These are phyloP conservation scores for Sipha maydis DNA, from an alignment of 2,888 invertebrate genomes.

Conservation along the genomic window DNA sequence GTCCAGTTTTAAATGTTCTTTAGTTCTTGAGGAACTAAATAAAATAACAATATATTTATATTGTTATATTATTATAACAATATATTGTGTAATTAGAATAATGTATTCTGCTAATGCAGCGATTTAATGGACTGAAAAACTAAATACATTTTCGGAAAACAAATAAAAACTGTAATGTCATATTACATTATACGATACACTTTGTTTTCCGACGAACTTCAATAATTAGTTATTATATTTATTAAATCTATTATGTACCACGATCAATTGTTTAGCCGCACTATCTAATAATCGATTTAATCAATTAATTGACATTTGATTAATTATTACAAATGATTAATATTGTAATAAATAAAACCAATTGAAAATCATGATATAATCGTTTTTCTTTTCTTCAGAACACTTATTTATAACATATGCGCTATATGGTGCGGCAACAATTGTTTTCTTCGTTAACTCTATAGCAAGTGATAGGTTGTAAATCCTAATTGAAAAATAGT, in stretches of 20 bases:
- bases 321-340: constrained; percentile 35
- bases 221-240: constrained; percentile 1
- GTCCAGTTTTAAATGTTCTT: too few species aligned
- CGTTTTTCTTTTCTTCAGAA: constrained; percentile 7
- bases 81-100: too few species aligned
- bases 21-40: too few species aligned
- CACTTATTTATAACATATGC: neutral
- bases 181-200: neutral
- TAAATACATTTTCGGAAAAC: neutral
- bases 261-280: constrained; percentile 29
- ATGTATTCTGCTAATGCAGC: too few species aligned
- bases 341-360: constrained; percentile 25
- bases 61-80: too few species aligned
- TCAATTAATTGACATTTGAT: constrained; percentile 53
- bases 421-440: neutral
- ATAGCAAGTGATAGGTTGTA: neutral
- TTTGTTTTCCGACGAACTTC: constrained; percentile 11
- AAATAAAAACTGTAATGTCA: neutral
- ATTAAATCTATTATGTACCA: constrained; percentile 20
- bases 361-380: constrained; percentile 39
- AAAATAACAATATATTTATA: too few species aligned
- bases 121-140: neutral
- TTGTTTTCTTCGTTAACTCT: neutral
- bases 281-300: constrained; percentile 36
- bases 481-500: constrained; percentile 2